Evolutionary conservation across 1,140 invertebrate genomes (phyloP), one percentile per base, ranked within the genome.

Genomic region (Lepidurus apus): DNA sequence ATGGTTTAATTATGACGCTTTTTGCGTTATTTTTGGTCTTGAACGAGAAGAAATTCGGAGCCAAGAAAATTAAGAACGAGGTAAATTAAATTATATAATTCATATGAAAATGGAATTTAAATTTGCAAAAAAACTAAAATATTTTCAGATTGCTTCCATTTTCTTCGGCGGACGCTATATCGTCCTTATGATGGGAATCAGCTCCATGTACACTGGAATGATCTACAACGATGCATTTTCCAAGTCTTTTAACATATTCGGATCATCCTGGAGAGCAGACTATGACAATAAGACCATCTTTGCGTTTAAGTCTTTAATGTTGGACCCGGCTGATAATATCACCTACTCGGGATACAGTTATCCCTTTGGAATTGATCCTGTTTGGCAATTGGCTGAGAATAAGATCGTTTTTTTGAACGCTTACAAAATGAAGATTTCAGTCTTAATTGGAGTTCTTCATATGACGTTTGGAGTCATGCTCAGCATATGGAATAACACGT

Each of bases 151-250:
- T 82, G 97, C 94, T 91, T 94, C 93, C 83, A 98, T 96, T 76
- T 98, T 99, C 88, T 99, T 98, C 85, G 93, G 92, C 43, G 98
- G 98, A 78, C 92, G 98, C 76, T 99, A 99, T 86, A 97, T 99
- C 81, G 95, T 99, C 74, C 87, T 99, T 26, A 87, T 99, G 77
- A 99, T 99, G 98, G 97, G 97, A 17, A 82, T 94, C 0, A 99
- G 99, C 74, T 79, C 78, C 42, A 79, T 79, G 26, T 90, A 90
- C 82, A 89, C 90, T 79, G 90, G 90, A 7, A 99, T 98, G 17
- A 91, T 99, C 53, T 99, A 99, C 86, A 99, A 99, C 85, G 98
- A 99, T 84, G 86, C 97, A 9, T 99, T 98, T 86, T 96, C 96
- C 7, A 99, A 98, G 84, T 95, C 96, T 0, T 86, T 98, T 82